phyloP scores from a whole-genome alignment of 1,140 invertebrate species.

The Paraescarpia echinospica region DNA sequence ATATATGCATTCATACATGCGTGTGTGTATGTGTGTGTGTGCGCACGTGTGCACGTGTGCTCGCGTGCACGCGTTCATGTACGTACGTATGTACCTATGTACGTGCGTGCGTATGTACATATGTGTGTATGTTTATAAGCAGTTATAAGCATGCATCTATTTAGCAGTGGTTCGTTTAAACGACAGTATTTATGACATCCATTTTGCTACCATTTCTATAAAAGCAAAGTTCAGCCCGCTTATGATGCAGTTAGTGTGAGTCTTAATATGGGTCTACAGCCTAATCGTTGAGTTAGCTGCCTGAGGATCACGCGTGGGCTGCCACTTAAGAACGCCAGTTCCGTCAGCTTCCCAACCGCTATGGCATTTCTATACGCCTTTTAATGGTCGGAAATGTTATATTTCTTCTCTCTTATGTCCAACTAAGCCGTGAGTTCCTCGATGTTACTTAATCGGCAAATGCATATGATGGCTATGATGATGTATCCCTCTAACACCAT shows the following conservation, averaged over 20 bases:
- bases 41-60: neutral
- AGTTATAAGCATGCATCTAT: too few relatives aligned
- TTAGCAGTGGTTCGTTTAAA: neutral
- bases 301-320: neutral
- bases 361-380: neutral
- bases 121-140: too few relatives aligned
- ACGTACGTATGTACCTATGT: neutral
- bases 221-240: neutral
- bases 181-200: neutral
- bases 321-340: neutral
- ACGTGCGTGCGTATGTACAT: too few relatives aligned
- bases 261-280: neutral
- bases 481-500: neutral
- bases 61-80: too few relatives aligned
- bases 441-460: neutral
- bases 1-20: neutral
- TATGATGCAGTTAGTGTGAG: neutral
- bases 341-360: neutral
- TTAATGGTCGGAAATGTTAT: neutral
- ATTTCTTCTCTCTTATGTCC: neutral
- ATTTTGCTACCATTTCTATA: neutral
- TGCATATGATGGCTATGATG: neutral
- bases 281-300: neutral
- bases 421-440: neutral
- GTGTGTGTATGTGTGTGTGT: neutral